Base-by-base conservation (phyloP, 2,113 vertebrate species). In the Lampris megalopsis region DNA sequence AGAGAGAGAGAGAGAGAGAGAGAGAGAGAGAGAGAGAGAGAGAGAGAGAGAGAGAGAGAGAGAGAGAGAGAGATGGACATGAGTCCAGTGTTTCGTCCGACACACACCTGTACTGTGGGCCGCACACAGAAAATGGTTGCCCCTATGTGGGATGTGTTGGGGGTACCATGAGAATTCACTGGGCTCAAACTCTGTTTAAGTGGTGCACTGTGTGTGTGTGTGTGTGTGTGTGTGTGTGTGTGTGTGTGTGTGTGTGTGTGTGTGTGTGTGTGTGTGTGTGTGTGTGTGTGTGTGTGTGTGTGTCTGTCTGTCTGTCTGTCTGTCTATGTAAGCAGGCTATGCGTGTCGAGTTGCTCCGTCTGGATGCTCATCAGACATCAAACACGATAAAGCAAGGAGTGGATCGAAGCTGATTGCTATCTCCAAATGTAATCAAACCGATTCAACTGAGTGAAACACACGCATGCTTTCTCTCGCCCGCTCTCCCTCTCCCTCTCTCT, bases 361-460 rank as follows among this genome's bases (percentile, higher is more conserved):
- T 93, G 80, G 78, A 85, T 81, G 81, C 83, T 91, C 85, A 54
- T 88, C 60, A 70, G 76, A 92, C 90, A 90, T 93, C 90, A 90
- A 91, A 90, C 87, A 86, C 83, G 89, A 88, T 85, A 85, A 89
- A 89, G 85, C 84, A 69, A 57, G 11, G 60, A 89, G 71, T 70
- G 74, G 85, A 85, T 63, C 65, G 69, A 73, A 87, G 73, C 79
- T 85, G 89, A 93, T 91, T 84, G 83, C 68, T 84, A 92, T 93
- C 91, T 89, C 68, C 78, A 82, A 86, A 84, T 76, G 85, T 88
- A 89, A 92, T 93, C 91, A 89, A 86, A 88, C 71, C 80, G 89
- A 77, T 78, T 91, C 80, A 83, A 71, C 73, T 79, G 77, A 72
- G 81, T 71, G 57, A 87, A 88, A 87, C 54, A 66, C 81, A 77